Evolutionary conservation across 2,888 invertebrate species (phyloP), one percentile per base, ranked within the genome.

Genomic region (Chrysolina americana): DNA sequence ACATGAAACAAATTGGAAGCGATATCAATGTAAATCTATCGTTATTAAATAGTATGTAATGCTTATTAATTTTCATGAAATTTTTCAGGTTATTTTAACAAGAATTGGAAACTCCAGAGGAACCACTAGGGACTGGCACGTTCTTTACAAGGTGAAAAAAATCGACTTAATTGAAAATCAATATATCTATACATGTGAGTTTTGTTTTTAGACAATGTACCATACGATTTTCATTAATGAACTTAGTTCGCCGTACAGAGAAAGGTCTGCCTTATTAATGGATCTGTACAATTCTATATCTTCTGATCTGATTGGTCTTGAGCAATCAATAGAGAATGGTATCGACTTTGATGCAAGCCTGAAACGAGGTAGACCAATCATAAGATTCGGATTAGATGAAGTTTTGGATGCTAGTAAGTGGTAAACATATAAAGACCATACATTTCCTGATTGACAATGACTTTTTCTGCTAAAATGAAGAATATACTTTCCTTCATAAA

Each of bases 381-480:
- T 96, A 0, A 94, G 94, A 81, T 87, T 91, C 28, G 95, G 94
- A 66, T 91, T 97, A 2, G 95, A 96, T 85, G 89, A 91, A 2
- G 91, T 92, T 77, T 89, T 97, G 62, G 97, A 97, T 86, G 91
- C 91, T 83, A 93, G 94, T 94, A 88, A 88, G 89, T 59, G 15
- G 13, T 13, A 23, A 23, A 56, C 9, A 56, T 36, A 36, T 36
- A 28, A 28, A 28, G 5, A 28, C 5, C 28, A 28, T n/a, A n/a
- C n/a, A n/a, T n/a, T n/a, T n/a, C n/a, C n/a, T n/a, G n/a, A n/a
- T n/a, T n/a, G n/a, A n/a, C n/a, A n/a, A n/a, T n/a, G n/a, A n/a
- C n/a, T n/a, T n/a, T n/a, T n/a, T n/a, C n/a, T n/a, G n/a, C n/a
- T n/a, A n/a, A n/a, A n/a, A n/a, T n/a, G n/a, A n/a, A n/a, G n/a